Evolutionary conservation across 2,797 vertebrate species (phyloP).

Genomic region (Mycteria americana): DNA sequence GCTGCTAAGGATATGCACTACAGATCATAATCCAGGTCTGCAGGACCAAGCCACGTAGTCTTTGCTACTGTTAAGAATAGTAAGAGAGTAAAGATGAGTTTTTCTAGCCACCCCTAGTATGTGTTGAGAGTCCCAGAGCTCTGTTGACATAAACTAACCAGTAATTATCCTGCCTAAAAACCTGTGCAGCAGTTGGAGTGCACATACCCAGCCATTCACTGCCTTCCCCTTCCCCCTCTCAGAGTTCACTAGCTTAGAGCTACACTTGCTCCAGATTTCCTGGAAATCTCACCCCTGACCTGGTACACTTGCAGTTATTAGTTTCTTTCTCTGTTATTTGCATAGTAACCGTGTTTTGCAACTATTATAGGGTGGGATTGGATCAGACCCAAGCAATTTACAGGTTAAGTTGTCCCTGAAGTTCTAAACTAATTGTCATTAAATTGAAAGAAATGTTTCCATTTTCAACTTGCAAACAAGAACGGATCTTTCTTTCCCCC

Average conservation of each 20-base stretch:
- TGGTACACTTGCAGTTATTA: neutral
- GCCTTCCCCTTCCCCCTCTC: neutral
- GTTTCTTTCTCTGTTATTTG: neutral
- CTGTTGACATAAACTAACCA: neutral
- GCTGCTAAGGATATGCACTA: neutral
- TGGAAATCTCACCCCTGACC: neutral
- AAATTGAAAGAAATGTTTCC: rapidly evolving
- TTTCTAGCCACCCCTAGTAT: neutral
- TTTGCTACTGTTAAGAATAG: neutral
- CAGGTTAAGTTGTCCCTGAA: neutral
- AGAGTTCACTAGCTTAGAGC: neutral
- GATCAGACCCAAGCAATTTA: neutral
- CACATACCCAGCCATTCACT: neutral
- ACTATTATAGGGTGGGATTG: neutral
- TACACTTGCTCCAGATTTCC: neutral
- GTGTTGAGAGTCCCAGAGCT: neutral
- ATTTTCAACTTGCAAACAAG: neutral
- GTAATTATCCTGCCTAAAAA: neutral
- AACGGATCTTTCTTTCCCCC: neutral
- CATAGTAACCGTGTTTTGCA: neutral
- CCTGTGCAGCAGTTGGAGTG: no score
- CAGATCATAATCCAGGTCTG: neutral
- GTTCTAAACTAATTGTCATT: neutral
- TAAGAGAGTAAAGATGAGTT: neutral
- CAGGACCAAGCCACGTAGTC: neutral